These are phyloP conservation scores for Streblospio benedicti DNA, from an alignment of 1,140 invertebrate species.

Conservation along the genomic window DNA sequence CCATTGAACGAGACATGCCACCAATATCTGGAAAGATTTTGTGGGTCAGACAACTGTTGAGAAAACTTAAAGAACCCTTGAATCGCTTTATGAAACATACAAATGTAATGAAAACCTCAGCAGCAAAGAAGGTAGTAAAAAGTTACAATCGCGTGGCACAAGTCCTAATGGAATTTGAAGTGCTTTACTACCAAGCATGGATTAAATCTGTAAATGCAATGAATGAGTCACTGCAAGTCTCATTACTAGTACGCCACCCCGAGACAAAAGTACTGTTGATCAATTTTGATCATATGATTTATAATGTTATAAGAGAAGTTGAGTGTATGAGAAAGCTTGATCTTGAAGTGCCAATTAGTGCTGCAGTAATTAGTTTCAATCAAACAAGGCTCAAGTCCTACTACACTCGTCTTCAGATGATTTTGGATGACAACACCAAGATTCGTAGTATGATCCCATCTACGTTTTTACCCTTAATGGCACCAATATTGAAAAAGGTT, in stretches of 20 bases:
- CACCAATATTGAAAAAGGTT: background rate
- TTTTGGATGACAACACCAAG: background rate
- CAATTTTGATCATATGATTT: slow-evolving; percentile 46
- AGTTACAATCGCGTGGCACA: slow-evolving; percentile 53
- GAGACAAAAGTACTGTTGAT: slow-evolving; percentile 46
- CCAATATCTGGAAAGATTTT: slow-evolving; percentile 54
- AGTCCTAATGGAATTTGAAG: slow-evolving; percentile 46
- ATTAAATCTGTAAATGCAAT: slow-evolving; percentile 22
- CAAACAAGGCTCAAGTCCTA: background rate
- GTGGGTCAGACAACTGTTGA: slow-evolving; percentile 49
- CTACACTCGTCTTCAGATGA: background rate
- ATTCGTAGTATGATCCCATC: background rate
- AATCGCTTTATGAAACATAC: slow-evolving; percentile 40
- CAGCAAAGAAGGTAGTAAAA: slow-evolving; percentile 44
- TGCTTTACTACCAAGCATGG: slow-evolving; percentile 68
- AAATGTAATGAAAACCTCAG: slow-evolving; percentile 31
- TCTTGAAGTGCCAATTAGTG: slow-evolving; percentile 60
- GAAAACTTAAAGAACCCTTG: slow-evolving; percentile 44
- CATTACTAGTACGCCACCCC: slow-evolving; percentile 40
- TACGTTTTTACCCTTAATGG: background rate
- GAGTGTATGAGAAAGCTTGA: slow-evolving; percentile 76
- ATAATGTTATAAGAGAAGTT: slow-evolving; percentile 66
- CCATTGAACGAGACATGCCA: slow-evolving; percentile 72
- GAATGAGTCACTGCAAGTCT: slow-evolving; percentile 35
- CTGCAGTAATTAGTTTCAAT: slow-evolving; percentile 29